These are phyloP conservation scores for Drosophila gunungcola DNA, from an alignment of 1,140 invertebrate species.

Conservation along the genomic window DNA sequence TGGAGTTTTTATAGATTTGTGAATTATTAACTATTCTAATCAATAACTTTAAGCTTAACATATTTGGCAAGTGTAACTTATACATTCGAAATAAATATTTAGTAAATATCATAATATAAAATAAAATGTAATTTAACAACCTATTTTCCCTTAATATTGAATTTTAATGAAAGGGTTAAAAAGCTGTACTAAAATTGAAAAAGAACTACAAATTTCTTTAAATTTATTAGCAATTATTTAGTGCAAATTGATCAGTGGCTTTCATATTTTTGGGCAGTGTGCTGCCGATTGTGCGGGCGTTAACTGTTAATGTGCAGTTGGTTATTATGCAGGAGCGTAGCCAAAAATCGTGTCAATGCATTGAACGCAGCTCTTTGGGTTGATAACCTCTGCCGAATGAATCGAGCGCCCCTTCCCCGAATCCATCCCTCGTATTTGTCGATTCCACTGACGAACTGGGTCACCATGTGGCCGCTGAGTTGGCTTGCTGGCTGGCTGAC, in stretches of 20 bases:
- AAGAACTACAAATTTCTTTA: too few relatives aligned
- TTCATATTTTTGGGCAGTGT: constrained; percentile 15
- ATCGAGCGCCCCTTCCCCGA: background rate
- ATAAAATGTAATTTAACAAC: too few relatives aligned
- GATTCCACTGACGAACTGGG: constrained; percentile 78
- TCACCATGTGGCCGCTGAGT: constrained; percentile 59
- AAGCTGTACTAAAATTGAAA: too few relatives aligned
- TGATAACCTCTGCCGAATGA: constrained; percentile 62
- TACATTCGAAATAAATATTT: too few relatives aligned
- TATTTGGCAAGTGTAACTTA: too few relatives aligned
- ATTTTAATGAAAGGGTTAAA: too few relatives aligned
- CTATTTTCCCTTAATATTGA: too few relatives aligned
- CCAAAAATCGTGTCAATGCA: constrained; percentile 80
- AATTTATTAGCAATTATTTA: too few relatives aligned
- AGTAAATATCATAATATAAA: too few relatives aligned
- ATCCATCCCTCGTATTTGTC: constrained; percentile 54
- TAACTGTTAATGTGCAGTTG: constrained; percentile 65
- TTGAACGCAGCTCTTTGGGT: constrained; percentile 66
- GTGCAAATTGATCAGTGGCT: background rate
- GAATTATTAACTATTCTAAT: too few relatives aligned
- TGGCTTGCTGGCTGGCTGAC: constrained; percentile 25
- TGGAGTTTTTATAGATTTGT: too few relatives aligned
- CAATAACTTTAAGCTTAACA: too few relatives aligned
- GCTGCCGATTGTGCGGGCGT: constrained; percentile 26
- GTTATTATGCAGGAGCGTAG: constrained; percentile 62